Percentiles rank a stretch among this genome's conserved stretches.
These are phyloP conservation scores for Dryadula phaetusa DNA, from an alignment of 2,888 invertebrate genomes.

Conservation along the genomic window DNA sequence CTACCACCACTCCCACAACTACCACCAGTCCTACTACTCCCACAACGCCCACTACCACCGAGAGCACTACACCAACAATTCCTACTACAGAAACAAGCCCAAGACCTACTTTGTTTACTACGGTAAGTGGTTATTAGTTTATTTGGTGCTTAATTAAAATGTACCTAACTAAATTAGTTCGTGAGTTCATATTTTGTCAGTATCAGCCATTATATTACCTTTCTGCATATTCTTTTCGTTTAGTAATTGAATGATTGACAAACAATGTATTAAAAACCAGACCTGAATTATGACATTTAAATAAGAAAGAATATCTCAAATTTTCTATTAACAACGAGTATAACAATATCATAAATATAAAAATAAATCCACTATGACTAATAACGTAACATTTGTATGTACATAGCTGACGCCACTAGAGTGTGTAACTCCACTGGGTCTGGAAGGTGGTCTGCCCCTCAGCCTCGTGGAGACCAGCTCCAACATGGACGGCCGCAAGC, in stretches of 20 bases:
- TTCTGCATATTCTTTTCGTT: too few relatives aligned
- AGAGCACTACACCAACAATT: slow-evolving; percentile 38
- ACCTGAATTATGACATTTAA: too few relatives aligned
- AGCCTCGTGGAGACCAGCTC: slow-evolving; percentile 89
- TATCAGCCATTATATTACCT: too few relatives aligned
- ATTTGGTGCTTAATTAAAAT: too few relatives aligned
- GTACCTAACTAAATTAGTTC: too few relatives aligned
- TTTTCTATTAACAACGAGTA: too few relatives aligned
- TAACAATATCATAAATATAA: too few relatives aligned
- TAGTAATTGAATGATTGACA: too few relatives aligned
- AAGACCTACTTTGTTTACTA: slow-evolving; percentile 17
- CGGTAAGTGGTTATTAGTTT: slow-evolving; percentile 27
- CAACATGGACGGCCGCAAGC: slow-evolving; percentile 65
- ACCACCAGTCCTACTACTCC: slow-evolving; percentile 42
- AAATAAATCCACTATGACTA: neutral
- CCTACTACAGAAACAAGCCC: slow-evolving; percentile 33
- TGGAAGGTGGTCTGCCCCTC: slow-evolving; percentile 86
- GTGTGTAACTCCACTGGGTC: slow-evolving; percentile 90
- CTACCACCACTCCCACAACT: slow-evolving; percentile 41
- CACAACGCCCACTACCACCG: slow-evolving; percentile 40
- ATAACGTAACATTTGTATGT: neutral
- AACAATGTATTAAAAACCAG: too few relatives aligned
- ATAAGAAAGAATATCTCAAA: too few relatives aligned
- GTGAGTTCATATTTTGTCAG: too few relatives aligned
- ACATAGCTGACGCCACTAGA: slow-evolving; percentile 56